Evolutionary conservation across 2,797 vertebrate genomes (phyloP).

Genomic region (Sebastes minor): DNA sequence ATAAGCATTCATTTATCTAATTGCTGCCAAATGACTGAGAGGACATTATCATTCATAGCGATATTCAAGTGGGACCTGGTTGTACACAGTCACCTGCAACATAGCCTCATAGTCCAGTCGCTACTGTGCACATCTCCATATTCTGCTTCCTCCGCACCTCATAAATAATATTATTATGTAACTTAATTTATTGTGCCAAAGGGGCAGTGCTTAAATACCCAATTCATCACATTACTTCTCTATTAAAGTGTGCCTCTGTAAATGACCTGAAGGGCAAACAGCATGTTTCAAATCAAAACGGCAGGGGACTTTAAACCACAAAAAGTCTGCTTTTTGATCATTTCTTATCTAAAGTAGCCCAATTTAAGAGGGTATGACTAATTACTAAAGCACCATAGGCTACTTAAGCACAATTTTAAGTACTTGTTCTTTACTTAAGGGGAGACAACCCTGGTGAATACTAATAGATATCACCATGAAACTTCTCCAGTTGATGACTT

Average conservation of each 20-base stretch:
- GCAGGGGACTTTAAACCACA: no score
- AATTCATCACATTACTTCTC: background rate
- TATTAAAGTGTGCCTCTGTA: background rate
- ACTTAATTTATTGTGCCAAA: background rate
- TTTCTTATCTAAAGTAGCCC: background rate
- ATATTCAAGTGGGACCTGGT: conserved; percentile 14
- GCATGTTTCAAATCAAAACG: background rate
- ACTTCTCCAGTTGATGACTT: no score
- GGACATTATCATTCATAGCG: conserved; percentile 41
- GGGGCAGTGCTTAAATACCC: background rate
- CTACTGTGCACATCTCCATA: background rate
- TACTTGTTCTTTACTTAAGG: background rate
- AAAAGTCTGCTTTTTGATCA: background rate
- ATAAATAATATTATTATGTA: background rate
- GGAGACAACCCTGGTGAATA: no score
- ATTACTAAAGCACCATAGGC: background rate
- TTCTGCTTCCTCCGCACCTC: background rate
- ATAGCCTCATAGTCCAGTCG: background rate
- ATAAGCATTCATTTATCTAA: conserved; percentile 64
- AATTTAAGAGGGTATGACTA: no score
- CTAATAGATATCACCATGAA: no score
- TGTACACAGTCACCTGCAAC: conserved; percentile 7
- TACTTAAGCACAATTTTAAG: background rate
- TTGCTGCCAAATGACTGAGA: conserved; percentile 50
- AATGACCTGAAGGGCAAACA: background rate